Evolutionary conservation across 2,888 invertebrate genomes (phyloP).

Genomic region (Drosophila borealis): DNA sequence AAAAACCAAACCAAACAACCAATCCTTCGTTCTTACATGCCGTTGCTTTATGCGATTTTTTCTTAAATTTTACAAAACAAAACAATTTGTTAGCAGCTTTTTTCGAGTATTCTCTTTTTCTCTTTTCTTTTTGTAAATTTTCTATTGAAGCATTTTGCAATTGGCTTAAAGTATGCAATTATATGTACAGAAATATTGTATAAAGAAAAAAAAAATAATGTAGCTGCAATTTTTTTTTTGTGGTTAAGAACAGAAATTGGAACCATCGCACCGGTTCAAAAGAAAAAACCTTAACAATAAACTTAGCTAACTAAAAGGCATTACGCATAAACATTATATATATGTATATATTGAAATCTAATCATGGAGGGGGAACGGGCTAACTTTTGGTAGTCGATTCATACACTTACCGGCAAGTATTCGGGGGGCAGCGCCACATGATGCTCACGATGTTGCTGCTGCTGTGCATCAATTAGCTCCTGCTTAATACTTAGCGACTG

Average conservation of each 20-base stretch:
- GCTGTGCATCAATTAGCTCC: constrained; percentile 85
- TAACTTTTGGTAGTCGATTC: too few relatives aligned
- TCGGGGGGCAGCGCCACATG: constrained; percentile 84
- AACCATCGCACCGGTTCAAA: constrained; percentile 85
- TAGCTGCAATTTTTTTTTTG: constrained; percentile 47
- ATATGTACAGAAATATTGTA: constrained; percentile 15
- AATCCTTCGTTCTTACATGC: constrained; percentile 82
- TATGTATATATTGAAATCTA: background rate
- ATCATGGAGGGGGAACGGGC: background rate
- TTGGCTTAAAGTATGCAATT: constrained; percentile 60
- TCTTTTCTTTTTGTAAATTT: constrained; percentile 20
- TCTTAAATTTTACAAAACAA: constrained; percentile 55
- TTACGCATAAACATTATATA: background rate
- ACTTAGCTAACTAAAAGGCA: constrained; percentile 64
- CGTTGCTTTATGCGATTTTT: constrained; percentile 59
- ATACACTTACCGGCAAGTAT: constrained; percentile 84
- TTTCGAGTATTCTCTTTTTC: background rate
- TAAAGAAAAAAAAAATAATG: constrained; percentile 31
- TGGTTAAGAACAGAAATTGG: constrained; percentile 68
- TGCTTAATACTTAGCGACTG: constrained; percentile 85
- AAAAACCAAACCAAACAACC: constrained; percentile 55
- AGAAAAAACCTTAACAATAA: constrained; percentile 86
- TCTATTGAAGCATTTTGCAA: constrained; percentile 71
- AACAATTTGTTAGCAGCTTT: constrained; percentile 49
- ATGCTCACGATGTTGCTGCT: constrained; percentile 82